Conservation (phyloP, 2,888 invertebrate genomes). For the Philonicus albiceps region DNA sequence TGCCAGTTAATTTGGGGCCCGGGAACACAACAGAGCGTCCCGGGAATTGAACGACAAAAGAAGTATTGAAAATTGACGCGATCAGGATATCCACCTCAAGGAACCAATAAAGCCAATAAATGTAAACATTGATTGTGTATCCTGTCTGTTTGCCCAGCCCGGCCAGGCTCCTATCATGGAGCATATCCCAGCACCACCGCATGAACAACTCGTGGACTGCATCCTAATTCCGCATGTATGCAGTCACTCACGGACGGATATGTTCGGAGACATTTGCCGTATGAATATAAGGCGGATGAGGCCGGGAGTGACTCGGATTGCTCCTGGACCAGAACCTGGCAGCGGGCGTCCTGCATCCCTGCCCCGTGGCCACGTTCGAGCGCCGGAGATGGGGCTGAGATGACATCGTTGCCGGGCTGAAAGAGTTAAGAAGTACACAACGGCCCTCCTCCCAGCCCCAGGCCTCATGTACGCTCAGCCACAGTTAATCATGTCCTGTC, state of each 20-base stretch:
- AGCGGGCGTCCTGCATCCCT: background rate
- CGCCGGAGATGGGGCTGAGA: background rate
- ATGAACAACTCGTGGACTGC: slow-evolving; percentile 39
- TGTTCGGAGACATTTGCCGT: slow-evolving; percentile 20
- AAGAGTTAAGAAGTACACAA: slow-evolving; percentile 32
- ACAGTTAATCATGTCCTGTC: slow-evolving; percentile 26
- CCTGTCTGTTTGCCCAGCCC: slow-evolving; percentile 21
- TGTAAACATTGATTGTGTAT: slow-evolving; percentile 42
- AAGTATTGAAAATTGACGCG: slow-evolving; percentile 41
- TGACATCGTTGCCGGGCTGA: background rate
- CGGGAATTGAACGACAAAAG: slow-evolving; percentile 17
- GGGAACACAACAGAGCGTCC: background rate
- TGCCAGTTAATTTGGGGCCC: slow-evolving; percentile 7
- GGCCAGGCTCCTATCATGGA: slow-evolving; percentile 26
- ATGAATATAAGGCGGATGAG: slow-evolving; percentile 16
- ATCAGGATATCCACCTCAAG: slow-evolving; percentile 40
- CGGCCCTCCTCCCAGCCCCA: background rate
- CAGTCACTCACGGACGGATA: background rate
- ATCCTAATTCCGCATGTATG: slow-evolving; percentile 34
- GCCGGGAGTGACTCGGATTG: background rate
- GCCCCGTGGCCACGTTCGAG: background rate
- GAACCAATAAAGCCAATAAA: slow-evolving; percentile 42
- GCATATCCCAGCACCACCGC: slow-evolving; percentile 7
- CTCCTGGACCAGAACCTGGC: background rate
- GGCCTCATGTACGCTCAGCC: background rate